Base-by-base conservation (phyloP, 1,140 invertebrate genomes). In the Drosophila bocki region DNA sequence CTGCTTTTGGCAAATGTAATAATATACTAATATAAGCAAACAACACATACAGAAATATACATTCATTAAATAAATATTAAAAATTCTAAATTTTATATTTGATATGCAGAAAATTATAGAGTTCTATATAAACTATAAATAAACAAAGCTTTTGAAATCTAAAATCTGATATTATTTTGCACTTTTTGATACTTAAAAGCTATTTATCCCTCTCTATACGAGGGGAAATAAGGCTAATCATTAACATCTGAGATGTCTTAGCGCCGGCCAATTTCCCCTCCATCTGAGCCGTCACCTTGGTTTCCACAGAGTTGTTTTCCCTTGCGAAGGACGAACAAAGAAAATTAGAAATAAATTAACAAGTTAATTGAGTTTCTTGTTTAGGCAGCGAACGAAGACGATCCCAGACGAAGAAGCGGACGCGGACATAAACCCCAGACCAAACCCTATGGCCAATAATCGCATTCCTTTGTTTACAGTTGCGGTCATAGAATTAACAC, bases 261-360 rank as follows among this genome's bases (percentile, higher is more conserved):
- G 2, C 6, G 3, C 22, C 8, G 2, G 8, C 9, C 19, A 35
- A n/a, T 12, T n/a, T 29, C 8, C 32, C 32, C 35, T 15, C 13
- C 22, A 39, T 26, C 44, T 37, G 29, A 47, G 22, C 45, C 53
- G 39, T 78, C 44, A 19, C 45, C 64, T 63, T 42, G 39, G 64
- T 62, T 44, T 72, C 48, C 60, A 12, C 53, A 15, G n/a, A 64
- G 50, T 61, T 75, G 33, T 72, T 79, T 67, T 65, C 57, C 50
- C 60, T 57, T 68, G 63, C 65, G 76, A 69, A 69, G 58, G 72
- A 67, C 65, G 70, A 82, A 82, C 83, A 88, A 83, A 83, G 83
- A 82, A 83, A 83, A 86, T 86, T 82, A 65, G 80, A 88, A 86
- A 86, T 86, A 86, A 88, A 86, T 86, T 86, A 88, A 88, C 84